These are phyloP conservation scores for Ligdia adustata DNA, from an alignment of 2,888 invertebrate genomes.

Conservation along the genomic window DNA sequence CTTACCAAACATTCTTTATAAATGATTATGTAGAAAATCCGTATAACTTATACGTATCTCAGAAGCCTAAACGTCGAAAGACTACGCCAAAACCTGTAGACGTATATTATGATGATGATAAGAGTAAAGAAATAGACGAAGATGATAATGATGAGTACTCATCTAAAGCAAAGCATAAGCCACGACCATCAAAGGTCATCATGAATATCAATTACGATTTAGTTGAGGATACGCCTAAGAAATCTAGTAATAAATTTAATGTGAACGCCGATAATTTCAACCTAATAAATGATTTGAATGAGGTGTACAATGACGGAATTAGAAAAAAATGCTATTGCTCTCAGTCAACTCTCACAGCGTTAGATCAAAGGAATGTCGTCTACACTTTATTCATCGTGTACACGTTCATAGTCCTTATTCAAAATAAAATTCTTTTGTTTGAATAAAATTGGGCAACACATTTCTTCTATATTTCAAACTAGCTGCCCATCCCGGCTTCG, in stretches of 20 bases:
- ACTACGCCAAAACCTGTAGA: constrained; percentile 38
- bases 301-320: constrained; percentile 34
- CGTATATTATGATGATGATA: constrained; percentile 45
- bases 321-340: constrained; percentile 47
- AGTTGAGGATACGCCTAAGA: constrained; percentile 13
- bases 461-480: too few species aligned
- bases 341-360: not conserved
- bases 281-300: constrained; percentile 38
- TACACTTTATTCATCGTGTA: constrained; percentile 2
- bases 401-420: constrained; percentile 2
- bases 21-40: constrained; percentile 27
- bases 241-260: constrained; percentile 5
- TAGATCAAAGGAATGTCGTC: constrained; percentile 3
- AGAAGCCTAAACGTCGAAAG: constrained; percentile 46
- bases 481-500: too few species aligned
- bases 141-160: constrained; percentile 21
- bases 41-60: constrained; percentile 38
- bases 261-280: constrained; percentile 6
- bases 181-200: constrained; percentile 19
- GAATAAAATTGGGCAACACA: constrained; percentile 20
- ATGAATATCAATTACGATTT: constrained; percentile 37
- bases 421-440: constrained; percentile 6
- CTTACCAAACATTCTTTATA: constrained; percentile 49
- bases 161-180: constrained; percentile 13
- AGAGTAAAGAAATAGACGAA: constrained; percentile 25